These are phyloP conservation scores for Cuculus canorus DNA, from an alignment of 2,797 vertebrate genomes.

Conservation along the genomic window DNA sequence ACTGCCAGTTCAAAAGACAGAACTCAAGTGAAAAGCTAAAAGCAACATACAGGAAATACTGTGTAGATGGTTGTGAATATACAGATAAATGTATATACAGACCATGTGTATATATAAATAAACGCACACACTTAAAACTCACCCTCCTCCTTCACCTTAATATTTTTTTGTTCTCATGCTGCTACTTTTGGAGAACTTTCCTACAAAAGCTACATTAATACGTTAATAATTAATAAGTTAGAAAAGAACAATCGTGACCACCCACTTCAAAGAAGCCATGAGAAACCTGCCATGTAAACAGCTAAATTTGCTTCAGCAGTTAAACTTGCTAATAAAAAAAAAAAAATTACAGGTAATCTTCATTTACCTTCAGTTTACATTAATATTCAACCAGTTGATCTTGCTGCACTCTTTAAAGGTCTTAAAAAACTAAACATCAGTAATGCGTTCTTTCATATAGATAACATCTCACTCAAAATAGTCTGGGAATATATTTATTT, in stretches of 20 bases:
- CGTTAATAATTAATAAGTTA: background rate
- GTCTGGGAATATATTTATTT: background rate
- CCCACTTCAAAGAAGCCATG: background rate
- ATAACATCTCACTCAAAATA: background rate
- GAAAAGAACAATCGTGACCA: background rate
- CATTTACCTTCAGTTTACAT: background rate
- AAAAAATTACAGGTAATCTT: background rate
- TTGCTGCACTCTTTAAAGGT: background rate
- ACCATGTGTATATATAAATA: background rate
- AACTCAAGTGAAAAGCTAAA: background rate
- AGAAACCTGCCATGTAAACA: background rate
- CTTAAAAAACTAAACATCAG: background rate
- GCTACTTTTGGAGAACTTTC: background rate
- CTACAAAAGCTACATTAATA: background rate
- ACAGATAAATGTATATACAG: background rate
- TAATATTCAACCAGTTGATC: background rate
- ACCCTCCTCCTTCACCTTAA: background rate
- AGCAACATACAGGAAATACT: background rate
- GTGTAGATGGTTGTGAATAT: background rate
- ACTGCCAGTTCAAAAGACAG: background rate
- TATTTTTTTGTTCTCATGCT: background rate
- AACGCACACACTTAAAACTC: background rate
- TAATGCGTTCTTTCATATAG: background rate
- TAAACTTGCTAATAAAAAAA: background rate
- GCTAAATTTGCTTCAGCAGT: background rate